Evolutionary conservation across 35 echinoderm and acorn worm species (phyloP).

Genomic region (Nesometra sesokonis): DNA sequence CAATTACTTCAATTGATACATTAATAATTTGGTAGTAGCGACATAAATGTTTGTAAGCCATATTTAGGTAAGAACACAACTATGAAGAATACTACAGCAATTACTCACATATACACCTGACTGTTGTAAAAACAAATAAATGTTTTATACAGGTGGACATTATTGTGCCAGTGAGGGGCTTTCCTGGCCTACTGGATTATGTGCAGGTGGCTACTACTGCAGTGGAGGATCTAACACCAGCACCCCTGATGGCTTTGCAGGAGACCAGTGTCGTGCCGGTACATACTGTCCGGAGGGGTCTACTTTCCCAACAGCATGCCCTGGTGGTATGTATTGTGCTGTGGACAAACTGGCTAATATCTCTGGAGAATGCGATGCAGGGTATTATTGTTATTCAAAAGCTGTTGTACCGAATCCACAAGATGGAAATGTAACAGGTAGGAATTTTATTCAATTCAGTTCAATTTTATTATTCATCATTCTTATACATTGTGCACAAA

Average conservation of each 20-base stretch:
- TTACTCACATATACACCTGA: no score
- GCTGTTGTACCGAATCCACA: slow-evolving; percentile 70
- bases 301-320: slow-evolving; percentile 49
- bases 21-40: no score
- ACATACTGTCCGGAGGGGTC: slow-evolving; percentile 83
- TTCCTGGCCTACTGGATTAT: slow-evolving; percentile 47
- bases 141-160: slow-evolving; percentile 40
- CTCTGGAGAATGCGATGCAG: slow-evolving; percentile 72
- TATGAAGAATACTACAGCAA: no score
- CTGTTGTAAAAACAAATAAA: no score
- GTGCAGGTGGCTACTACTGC: slow-evolving; percentile 88
- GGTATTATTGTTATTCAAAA: slow-evolving; percentile 67
- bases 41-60: no score
- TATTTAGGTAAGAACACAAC: no score
- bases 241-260: slow-evolving; percentile 57
- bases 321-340: slow-evolving; percentile 79
- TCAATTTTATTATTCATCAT: no score
- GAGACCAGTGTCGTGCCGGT: slow-evolving; percentile 56
- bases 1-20: no score
- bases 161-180: slow-evolving; percentile 85
- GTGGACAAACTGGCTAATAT: slow-evolving; percentile 52
- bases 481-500: no score
- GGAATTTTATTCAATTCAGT: background rate
- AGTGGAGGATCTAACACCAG: slow-evolving; percentile 40
- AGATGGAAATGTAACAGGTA: slow-evolving; percentile 90